phyloP scores from a whole-genome alignment of 2,797 vertebrate genomes.

The Diglossa cyanea region DNA sequence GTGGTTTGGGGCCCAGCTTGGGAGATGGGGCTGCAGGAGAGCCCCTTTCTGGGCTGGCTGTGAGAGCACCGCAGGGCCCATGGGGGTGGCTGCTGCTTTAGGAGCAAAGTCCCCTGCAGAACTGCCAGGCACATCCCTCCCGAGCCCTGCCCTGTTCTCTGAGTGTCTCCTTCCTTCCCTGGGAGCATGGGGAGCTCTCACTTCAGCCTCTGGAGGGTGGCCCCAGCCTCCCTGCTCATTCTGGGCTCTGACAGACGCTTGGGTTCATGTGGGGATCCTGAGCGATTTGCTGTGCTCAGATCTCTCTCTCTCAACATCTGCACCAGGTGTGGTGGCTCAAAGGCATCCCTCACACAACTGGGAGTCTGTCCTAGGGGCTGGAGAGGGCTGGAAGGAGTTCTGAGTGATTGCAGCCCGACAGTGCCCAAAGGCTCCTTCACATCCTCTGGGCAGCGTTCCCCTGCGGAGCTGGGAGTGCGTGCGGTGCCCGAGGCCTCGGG shows the following conservation, averaged over 20 bases:
- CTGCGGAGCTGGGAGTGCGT: neutral
- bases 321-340: neutral
- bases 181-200: fast-evolving
- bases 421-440: neutral
- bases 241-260: neutral
- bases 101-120: neutral
- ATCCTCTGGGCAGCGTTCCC: neutral
- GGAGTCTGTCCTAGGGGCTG: neutral
- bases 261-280: neutral
- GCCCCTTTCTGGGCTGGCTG: neutral
- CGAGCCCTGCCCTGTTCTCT: neutral
- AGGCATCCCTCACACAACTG: neutral
- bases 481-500: neutral
- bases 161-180: neutral
- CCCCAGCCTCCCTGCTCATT: neutral
- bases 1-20: slow-evolving; percentile 16
- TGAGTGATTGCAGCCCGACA: neutral
- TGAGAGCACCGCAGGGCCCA: fast-evolving
- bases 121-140: neutral
- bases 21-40: neutral
- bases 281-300: neutral
- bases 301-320: neutral
- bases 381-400: slow-evolving; percentile 10
- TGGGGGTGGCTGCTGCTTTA: fast-evolving
- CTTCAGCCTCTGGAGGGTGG: neutral